phyloP scores from a whole-genome alignment of 2,113 vertebrate species.

The Amblyopsis rosae region DNA sequence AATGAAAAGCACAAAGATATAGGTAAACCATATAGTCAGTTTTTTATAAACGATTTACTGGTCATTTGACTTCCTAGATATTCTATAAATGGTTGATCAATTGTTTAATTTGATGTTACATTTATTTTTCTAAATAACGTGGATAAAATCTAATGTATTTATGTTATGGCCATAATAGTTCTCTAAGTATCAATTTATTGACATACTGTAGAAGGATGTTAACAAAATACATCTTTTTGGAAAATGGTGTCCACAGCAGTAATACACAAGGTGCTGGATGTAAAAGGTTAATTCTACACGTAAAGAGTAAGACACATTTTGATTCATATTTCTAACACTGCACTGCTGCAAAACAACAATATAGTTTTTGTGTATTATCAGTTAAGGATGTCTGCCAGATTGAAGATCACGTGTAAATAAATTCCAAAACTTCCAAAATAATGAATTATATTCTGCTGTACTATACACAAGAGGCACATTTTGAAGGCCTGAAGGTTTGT shows the following conservation, averaged over 20 bases:
- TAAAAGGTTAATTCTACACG: slow-evolving; percentile 37
- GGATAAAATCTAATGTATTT: slow-evolving; percentile 14
- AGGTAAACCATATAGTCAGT: slow-evolving; percentile 8
- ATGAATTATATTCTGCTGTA: slow-evolving; percentile 61
- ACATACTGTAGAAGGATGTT: not conserved
- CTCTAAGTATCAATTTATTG: not conserved
- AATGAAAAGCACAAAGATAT: slow-evolving; percentile 42
- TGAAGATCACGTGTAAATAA: slow-evolving; percentile 63
- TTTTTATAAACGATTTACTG: slow-evolving; percentile 13
- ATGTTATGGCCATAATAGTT: slow-evolving; percentile 14
- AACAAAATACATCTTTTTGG: not conserved
- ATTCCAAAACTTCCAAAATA: slow-evolving; percentile 55
- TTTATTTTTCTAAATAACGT: slow-evolving; percentile 60
- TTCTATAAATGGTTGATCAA: slow-evolving; percentile 22
- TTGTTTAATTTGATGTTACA: slow-evolving; percentile 36
- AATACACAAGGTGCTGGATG: slow-evolving; percentile 36
- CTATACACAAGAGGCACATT: slow-evolving; percentile 43
- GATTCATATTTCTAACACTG: slow-evolving; percentile 56
- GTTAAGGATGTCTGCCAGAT: slow-evolving; percentile 19
- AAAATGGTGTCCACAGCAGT: slow-evolving; percentile 4
- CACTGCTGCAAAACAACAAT: slow-evolving; percentile 45
- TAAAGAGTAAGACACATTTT: slow-evolving; percentile 32
- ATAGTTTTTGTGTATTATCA: slow-evolving; percentile 52
- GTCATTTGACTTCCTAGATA: slow-evolving; percentile 30
- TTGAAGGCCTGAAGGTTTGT: slow-evolving; percentile 29